Base-by-base conservation (phyloP, 2,888 invertebrate species). In the Eristalis intricaria region DNA sequence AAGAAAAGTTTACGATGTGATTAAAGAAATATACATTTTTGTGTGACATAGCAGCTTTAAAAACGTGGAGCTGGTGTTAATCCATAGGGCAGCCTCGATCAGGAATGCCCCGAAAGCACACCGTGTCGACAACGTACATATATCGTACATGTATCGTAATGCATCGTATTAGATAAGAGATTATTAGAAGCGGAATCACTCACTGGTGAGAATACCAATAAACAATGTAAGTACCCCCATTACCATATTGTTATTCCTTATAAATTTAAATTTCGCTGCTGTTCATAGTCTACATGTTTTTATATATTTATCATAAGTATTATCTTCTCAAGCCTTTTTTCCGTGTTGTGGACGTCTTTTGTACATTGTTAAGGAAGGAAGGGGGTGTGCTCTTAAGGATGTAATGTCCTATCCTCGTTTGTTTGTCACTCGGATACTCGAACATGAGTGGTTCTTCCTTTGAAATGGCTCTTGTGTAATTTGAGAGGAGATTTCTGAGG, bases 211-310 rank as follows among this genome's bases (percentile, higher is more conserved):
- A 61, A 68, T 61, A 38, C 61, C 60, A 74, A 66, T 64, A 64
- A 68, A 68, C 73, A 64, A 68, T 74, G 80, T 80, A 61, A 80
- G 80, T 80, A 68, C 13, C 5, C 4, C 22, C 13, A 40, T 32
- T 19, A 19, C 19, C 15, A 10, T 58, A 1, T 58, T 32, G 15
- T 10, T 23, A 23, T 56, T 65, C 19, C 11, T 29, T 4, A 4
- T n/a, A 19, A 43, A 8, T 35, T 40, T 29, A 11, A 50, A n/a
- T 23, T 19, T 40, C 60, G 43, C 71, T 73, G 65, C 71, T 66
- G 35, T 26, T 23, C n/a, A 58, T 15, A 73, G 56, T 79, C 64
- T 64, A 70, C 69, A 64, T 77, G 77, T 69, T 77, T 76, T 63
- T 50, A 19, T 19, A 50, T 50, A 50, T 50, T 19, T 50, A 50